A percentile compares a stretch with the other conserved stretches of the same genome.
These are phyloP conservation scores for Poecilia latipinna DNA, from an alignment of 2,113 vertebrate genomes.

Conservation along the genomic window DNA sequence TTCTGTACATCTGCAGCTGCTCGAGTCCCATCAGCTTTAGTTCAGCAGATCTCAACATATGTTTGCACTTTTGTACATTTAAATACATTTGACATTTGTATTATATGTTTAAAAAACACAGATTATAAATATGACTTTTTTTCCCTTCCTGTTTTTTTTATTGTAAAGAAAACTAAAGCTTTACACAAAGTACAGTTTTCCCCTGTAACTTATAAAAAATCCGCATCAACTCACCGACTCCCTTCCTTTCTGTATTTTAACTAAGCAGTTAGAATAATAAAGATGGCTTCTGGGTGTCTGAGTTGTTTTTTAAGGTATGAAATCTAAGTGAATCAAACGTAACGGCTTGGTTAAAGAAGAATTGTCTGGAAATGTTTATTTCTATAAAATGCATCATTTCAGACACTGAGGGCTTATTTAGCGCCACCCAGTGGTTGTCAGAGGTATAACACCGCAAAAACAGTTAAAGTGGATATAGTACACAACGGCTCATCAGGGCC, in stretches of 20 bases:
- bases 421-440: slow-evolving; percentile 20
- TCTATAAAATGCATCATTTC: background rate
- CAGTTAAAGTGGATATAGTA: too few species aligned
- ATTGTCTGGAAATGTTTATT: too few species aligned
- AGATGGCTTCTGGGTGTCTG: slow-evolving; percentile 64
- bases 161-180: slow-evolving; percentile 39
- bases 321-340: background rate
- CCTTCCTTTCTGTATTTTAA: slow-evolving; percentile 74
- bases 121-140: slow-evolving; percentile 35
- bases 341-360: background rate
- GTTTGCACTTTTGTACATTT: slow-evolving; percentile 80
- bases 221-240: slow-evolving; percentile 59
- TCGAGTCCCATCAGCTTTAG: slow-evolving; percentile 42
- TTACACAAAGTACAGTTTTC: slow-evolving; percentile 41
- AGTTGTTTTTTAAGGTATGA: background rate
- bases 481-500: too few species aligned
- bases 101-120: slow-evolving; percentile 62
- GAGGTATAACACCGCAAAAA: background rate
- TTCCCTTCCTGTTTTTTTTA: slow-evolving; percentile 17
- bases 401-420: background rate
- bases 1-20: slow-evolving; percentile 68
- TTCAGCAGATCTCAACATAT: slow-evolving; percentile 53
- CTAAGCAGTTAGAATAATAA: slow-evolving; percentile 71
- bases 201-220: slow-evolving; percentile 37
- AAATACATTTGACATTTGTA: slow-evolving; percentile 58